phyloP scores from a whole-genome alignment of 2,797 vertebrate species.

The Carduelis carduelis region DNA sequence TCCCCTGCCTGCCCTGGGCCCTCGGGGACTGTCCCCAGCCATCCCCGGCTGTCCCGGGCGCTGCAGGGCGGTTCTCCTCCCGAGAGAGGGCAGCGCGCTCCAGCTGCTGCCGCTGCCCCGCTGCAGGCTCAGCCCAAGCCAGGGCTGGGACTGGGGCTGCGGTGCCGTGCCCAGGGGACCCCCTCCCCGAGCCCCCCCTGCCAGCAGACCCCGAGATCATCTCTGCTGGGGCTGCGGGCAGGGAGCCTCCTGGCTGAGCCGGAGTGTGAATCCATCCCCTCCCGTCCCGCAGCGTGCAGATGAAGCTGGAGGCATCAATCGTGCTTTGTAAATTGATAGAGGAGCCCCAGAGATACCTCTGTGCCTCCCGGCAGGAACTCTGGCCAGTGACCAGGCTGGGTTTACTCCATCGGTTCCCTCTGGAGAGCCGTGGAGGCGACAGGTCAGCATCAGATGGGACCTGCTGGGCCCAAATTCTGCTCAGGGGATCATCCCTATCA shows the following conservation, averaged over 20 bases:
- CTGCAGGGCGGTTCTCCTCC: not conserved
- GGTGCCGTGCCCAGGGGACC: accelerated
- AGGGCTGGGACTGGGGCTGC: not conserved
- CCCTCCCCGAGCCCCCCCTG: not conserved
- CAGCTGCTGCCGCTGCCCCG: not conserved
- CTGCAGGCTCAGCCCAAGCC: not conserved
- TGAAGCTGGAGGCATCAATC: accelerated
- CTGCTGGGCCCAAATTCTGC: not conserved
- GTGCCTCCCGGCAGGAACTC: not conserved
- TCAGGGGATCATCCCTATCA: not conserved
- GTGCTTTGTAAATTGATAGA: not conserved
- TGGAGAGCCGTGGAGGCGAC: not conserved
- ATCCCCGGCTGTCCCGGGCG: not conserved
- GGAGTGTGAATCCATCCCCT: not conserved
- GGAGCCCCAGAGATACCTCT: not conserved
- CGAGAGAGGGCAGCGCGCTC: conserved; percentile 40
- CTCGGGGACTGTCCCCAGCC: not conserved
- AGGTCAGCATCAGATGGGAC: accelerated
- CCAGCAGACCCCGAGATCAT: too few species aligned
- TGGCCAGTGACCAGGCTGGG: too few species aligned
- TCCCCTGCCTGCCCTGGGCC: not conserved
- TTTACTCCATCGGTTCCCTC: not conserved
- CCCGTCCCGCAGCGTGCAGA: not conserved
- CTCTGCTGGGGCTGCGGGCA: not conserved
- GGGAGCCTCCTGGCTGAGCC: not conserved